Base-by-base conservation (phyloP, 2,113 vertebrate species). In the Chroicocephalus ridibundus region DNA sequence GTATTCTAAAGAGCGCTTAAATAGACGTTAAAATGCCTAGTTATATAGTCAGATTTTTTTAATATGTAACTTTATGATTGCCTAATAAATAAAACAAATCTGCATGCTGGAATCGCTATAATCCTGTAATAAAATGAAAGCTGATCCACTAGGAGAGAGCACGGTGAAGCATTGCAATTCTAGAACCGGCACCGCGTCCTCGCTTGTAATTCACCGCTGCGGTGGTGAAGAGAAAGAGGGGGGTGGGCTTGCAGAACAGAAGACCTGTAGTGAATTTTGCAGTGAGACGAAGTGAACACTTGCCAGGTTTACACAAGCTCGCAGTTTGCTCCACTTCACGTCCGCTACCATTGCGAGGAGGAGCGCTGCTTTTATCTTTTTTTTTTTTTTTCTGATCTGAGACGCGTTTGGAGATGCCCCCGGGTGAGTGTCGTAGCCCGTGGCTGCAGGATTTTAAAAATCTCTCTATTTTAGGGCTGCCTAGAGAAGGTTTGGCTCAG, bases 31-130 rank as follows among this genome's bases (percentile, higher is more conserved):
- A 93, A 82, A 95, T 72, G 55, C 91, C 93, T 91, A 88, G 70
- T 68, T 96, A 74, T 26, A 38, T 52, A 76, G 75, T 27, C 93
- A 91, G 91, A 81, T 76, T 95, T 90, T 85, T 92, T 85, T 55
- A 90, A 93, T 87, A 71, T 31, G 61, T 66, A 89, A 90, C 82
- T 85, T 94, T 77, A 34, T 71, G 46, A 87, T 77, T 88, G 58
- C 94, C 88, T 89, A 65, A 87, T 88, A 54, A 96, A 96, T 72
- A 91, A 70, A 71, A 80, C 62, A 89, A 79, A 94, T 90, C 72
- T 96, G 95, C 96, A 94, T 96, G 86, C 88, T 92, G 89, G 93
- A 96, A 57, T 97, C 77, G 46, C 71, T 94, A 15, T 93, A 93
- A 70, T 82, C 94, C 69, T 96, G 38, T 95, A 86, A 90, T 51